Evolutionary conservation across 2,113 vertebrate genomes (phyloP).

Genomic region (Amblyornis subalaris): DNA sequence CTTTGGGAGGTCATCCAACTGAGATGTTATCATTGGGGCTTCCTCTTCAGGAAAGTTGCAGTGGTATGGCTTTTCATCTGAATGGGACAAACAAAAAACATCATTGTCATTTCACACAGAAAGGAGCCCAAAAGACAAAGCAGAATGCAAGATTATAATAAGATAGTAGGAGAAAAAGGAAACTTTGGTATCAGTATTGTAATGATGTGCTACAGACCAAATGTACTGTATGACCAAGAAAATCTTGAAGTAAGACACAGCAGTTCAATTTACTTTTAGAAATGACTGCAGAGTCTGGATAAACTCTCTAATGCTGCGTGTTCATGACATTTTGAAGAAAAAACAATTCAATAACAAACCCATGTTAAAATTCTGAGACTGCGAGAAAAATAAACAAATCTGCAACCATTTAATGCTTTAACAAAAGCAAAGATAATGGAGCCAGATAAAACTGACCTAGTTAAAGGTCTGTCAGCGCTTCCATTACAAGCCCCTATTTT

Average conservation of each 20-base stretch:
- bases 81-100: constrained; percentile 51
- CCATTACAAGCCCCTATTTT: background rate
- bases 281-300: background rate
- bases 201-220: background rate
- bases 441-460: background rate
- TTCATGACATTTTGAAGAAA: background rate
- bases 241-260: background rate
- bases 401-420: background rate
- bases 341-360: background rate
- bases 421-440: background rate
- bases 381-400: background rate
- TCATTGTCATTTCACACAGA: background rate
- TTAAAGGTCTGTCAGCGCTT: background rate
- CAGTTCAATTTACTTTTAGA: background rate
- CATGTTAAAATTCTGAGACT: background rate
- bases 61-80: constrained; percentile 81
- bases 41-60: constrained; percentile 73
- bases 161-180: background rate
- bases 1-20: constrained; percentile 61
- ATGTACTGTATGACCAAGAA: background rate
- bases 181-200: background rate
- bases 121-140: background rate
- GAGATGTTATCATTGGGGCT: constrained; percentile 57
- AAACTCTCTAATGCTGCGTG: background rate
- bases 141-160: background rate